phyloP scores from a whole-genome alignment of 2,888 invertebrate species.

The Nymphalis c-album region DNA sequence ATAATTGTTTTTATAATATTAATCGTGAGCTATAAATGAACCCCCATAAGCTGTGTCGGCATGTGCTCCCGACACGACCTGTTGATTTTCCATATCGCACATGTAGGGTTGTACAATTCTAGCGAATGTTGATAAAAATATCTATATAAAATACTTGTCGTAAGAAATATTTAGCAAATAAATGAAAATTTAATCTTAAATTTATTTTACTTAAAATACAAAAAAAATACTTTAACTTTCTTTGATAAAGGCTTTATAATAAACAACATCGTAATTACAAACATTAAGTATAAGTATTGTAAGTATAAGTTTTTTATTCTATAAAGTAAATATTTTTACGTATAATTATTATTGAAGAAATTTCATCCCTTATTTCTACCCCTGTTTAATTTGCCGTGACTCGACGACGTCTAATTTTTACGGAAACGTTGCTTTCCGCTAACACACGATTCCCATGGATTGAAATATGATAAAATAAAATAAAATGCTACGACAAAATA shows the following conservation, averaged over 20 bases:
- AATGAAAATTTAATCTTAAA: too few relatives aligned
- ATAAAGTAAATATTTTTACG: background rate
- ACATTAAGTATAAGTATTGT: background rate
- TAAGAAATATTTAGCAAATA: background rate
- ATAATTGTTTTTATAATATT: background rate
- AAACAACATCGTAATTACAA: too few relatives aligned
- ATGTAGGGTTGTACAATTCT: constrained; percentile 48
- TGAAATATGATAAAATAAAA: constrained; percentile 7
- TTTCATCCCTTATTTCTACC: constrained; percentile 47
- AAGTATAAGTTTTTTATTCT: background rate
- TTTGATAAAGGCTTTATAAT: too few relatives aligned
- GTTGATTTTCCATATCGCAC: constrained; percentile 67
- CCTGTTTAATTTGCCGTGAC: constrained; percentile 64
- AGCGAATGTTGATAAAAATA: constrained; percentile 1
- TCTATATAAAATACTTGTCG: background rate
- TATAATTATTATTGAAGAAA: constrained; percentile 33
- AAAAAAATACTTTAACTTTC: too few relatives aligned
- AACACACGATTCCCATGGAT: constrained; percentile 41
- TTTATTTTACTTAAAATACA: too few relatives aligned
- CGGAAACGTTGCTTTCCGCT: constrained; percentile 61
- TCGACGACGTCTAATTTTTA: constrained; percentile 60
- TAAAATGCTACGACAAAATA: too few relatives aligned
- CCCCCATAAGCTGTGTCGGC: constrained; percentile 44
- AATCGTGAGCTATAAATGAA: constrained; percentile 49
- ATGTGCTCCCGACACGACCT: constrained; percentile 60